Evolutionary conservation across 2,888 invertebrate species (phyloP), one percentile per base, ranked within the genome.

Genomic region (Eupeodes latifasciatus): DNA sequence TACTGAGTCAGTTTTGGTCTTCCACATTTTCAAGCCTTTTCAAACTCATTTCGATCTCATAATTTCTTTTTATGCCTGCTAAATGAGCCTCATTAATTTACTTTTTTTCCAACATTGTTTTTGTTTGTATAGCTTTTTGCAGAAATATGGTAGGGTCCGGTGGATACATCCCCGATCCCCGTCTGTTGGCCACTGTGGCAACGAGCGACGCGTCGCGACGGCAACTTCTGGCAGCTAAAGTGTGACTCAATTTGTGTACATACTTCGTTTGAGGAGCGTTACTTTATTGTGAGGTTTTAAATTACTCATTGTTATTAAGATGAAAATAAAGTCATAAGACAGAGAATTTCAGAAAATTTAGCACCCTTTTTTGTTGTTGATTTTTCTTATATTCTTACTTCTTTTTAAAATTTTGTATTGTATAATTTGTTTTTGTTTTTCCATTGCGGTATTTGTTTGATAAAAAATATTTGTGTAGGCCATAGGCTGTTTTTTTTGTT

Each of bases 181-280:
- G 40, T 40, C 40, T 40, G 27, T 27, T 27, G 3, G 27, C 27
- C 27, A 5, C 6, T 40, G 4, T 40, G 40, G 27, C 27, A 27
- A 40, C 9, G 40, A 9, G 19, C 19, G 19, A 19, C 19, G n/a
- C n/a, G n/a, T n/a, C 7, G 2, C 4, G 40, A 1, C 40, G 36
- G 57, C 59, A 34, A 27, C 49, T 40, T 40, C 34, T 51, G 34
- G 16, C 57, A 64, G 57, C 61, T 49, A 74, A 40, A 71, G 79
- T 75, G 72, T 86, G 86, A 86, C 86, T 86, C 86, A 86, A 86
- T 83, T 83, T 79, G 59, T 83, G 19, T 36, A 78, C 82, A 83
- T 57, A 81, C 55, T 61, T 57, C 55, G 49, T 19, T 85, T 66
- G 44, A 27, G 27, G 27, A 27, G 27, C 27, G 27, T 27, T 16